These are phyloP conservation scores for Amphipyra tragopoginis DNA, from an alignment of 2,888 invertebrate genomes.

Conservation along the genomic window DNA sequence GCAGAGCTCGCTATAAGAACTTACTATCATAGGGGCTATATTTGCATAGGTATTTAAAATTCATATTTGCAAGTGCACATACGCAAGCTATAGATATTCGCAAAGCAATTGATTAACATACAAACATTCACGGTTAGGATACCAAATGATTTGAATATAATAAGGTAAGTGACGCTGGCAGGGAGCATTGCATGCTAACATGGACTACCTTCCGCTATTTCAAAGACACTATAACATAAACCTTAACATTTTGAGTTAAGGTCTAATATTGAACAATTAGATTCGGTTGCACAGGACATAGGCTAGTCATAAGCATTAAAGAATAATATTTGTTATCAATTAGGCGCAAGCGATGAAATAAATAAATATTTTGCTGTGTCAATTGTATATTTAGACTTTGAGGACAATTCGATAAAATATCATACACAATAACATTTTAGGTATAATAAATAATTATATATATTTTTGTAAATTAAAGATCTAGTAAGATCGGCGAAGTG, in stretches of 20 bases:
- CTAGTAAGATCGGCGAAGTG: too few species aligned
- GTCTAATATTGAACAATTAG: not conserved
- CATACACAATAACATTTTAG: not conserved
- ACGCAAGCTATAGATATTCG: constrained; percentile 18
- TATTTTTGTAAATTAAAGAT: not conserved
- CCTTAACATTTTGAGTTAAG: not conserved
- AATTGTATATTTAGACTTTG: not conserved
- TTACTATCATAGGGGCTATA: not conserved
- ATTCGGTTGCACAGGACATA: constrained; percentile 1
- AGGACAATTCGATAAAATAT: not conserved
- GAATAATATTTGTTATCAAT: too few species aligned
- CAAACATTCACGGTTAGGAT: constrained; percentile 20
- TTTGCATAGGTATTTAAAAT: not conserved
- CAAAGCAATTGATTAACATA: constrained; percentile 39
- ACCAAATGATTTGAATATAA: constrained; percentile 52
- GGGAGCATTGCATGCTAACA: constrained; percentile 11
- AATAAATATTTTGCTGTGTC: not conserved
- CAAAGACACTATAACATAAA: not conserved
- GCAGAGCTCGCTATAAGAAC: constrained; percentile 4
- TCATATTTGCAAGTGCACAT: constrained; percentile 4
- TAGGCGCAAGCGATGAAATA: not conserved
- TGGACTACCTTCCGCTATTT: constrained; percentile 26
- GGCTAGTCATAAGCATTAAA: not conserved
- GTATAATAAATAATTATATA: not conserved
- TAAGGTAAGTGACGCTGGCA: constrained; percentile 33